Base-by-base conservation (phyloP, 2,888 invertebrate species). In the Apoderus coryli region DNA sequence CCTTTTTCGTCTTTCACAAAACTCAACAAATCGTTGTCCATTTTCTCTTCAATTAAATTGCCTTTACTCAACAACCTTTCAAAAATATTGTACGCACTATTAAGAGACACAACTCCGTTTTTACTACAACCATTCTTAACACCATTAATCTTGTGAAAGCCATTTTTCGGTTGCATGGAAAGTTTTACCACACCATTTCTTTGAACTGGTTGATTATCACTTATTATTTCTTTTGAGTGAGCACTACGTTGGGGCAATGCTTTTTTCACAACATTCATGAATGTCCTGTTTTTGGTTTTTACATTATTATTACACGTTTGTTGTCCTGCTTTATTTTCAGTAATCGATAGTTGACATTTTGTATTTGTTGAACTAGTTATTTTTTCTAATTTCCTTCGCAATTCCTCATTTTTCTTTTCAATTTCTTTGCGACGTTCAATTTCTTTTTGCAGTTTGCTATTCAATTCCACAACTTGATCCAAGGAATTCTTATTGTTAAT, bases 381-480 rank as follows among this genome's bases (percentile, higher is more conserved):
- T 32, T 64, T 60, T 42, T 68, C 62, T 46, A 76, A 61, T 53
- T 72, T 70, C 10, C 64, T 58, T 29, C 70, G 67, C 3, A 76
- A 57, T 44, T 68, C 68, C 35, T 62, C 56, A 46, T 73, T 75
- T 15, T 69, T 50, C 41, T 65, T 65, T 46, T 75, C 74, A 2
- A 70, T 64, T 49, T 72, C 67, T 39, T 67, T 65, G n/a, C 74
- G 60, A 40, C 68, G 64, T 1, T 62, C 59, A 19, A 67, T 68
- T 53, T 76, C 75, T 23, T 67, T 65, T 37, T 69, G 65, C 3
- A 74, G 49, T 52, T 72, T 67, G 32, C 67, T 65, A 45, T 72
- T 69, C 10, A 74, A 47, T 31, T 49, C 46, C 16, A 43, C 30
- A 3, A 49, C 38, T 10, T 48, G 49, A 30, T 42, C 40, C 16